These are phyloP conservation scores for Drosophila miranda DNA, from an alignment of 1,140 invertebrate species.

Conservation along the genomic window DNA sequence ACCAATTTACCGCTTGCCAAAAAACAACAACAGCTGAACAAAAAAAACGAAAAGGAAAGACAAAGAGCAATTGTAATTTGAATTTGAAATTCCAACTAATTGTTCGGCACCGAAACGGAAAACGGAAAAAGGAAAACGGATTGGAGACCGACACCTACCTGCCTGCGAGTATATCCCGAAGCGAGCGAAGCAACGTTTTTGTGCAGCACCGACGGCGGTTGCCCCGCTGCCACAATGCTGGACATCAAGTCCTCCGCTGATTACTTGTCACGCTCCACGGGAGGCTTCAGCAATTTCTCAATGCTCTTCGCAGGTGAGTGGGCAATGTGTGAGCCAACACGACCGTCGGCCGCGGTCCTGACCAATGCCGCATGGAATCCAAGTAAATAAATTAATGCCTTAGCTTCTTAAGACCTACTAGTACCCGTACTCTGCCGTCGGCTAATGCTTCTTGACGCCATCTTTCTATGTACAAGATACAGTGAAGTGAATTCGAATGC, in stretches of 20 bases:
- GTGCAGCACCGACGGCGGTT: conserved; percentile 49
- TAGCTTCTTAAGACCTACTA: conserved; percentile 15
- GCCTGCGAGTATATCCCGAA: neutral
- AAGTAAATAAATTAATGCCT: conserved; percentile 62
- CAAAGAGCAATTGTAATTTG: conserved; percentile 26
- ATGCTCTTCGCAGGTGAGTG: conserved; percentile 88
- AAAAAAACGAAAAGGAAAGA: conserved; percentile 5
- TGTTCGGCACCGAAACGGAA: conserved; percentile 11
- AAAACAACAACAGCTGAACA: conserved; percentile 4
- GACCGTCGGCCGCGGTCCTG: conserved; percentile 61
- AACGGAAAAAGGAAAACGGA: conserved; percentile 8
- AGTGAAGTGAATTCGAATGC: too few relatives aligned
- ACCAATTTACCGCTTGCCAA: conserved; percentile 63
- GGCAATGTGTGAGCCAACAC: conserved; percentile 72
- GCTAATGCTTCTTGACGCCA: neutral
- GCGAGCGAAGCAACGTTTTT: neutral
- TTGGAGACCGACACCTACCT: too few relatives aligned
- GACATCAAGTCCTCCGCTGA: conserved; percentile 88
- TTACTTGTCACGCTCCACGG: conserved; percentile 87
- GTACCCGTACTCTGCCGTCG: conserved; percentile 33
- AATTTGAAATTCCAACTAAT: conserved; percentile 36
- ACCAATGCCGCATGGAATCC: conserved; percentile 69
- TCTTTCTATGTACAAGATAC: neutral
- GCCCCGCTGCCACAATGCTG: conserved; percentile 83
- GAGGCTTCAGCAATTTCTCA: conserved; percentile 88